Percentiles rank a stretch among this genome's conserved stretches.
Evolutionary conservation across 2,797 vertebrate genomes (phyloP).

Genomic region (Coccyzus lansbergi): DNA sequence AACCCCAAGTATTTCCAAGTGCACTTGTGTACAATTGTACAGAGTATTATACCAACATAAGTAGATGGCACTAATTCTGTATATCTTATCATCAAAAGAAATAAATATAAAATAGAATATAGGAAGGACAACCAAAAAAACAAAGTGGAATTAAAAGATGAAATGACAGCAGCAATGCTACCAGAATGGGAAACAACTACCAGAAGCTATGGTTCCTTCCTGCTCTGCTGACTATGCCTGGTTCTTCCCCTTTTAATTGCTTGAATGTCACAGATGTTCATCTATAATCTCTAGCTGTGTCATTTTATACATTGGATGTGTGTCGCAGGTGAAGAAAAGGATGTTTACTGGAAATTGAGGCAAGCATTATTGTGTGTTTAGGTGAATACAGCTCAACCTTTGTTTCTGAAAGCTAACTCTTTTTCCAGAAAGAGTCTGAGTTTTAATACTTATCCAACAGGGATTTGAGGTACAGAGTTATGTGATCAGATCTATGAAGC

Average conservation of each 20-base stretch:
- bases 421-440: neutral
- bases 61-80: neutral
- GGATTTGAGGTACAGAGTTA: neutral
- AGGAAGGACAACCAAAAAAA: neutral
- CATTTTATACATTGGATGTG: neutral
- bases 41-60: neutral
- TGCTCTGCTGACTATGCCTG: rapidly evolving
- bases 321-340: neutral
- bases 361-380: neutral
- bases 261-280: neutral
- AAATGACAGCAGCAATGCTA: neutral
- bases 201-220: neutral
- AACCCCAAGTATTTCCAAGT: neutral
- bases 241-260: neutral
- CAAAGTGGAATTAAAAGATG: neutral
- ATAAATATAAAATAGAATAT: neutral
- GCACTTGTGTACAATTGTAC: neutral
- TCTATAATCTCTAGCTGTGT: neutral
- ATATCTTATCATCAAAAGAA: neutral
- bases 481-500: neutral
- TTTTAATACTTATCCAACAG: neutral
- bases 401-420: neutral
- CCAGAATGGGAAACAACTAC: neutral
- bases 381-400: neutral
- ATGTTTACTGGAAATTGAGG: neutral